These are phyloP conservation scores for Junonia oenone DNA, from an alignment of 2,888 invertebrate species.

Conservation along the genomic window DNA sequence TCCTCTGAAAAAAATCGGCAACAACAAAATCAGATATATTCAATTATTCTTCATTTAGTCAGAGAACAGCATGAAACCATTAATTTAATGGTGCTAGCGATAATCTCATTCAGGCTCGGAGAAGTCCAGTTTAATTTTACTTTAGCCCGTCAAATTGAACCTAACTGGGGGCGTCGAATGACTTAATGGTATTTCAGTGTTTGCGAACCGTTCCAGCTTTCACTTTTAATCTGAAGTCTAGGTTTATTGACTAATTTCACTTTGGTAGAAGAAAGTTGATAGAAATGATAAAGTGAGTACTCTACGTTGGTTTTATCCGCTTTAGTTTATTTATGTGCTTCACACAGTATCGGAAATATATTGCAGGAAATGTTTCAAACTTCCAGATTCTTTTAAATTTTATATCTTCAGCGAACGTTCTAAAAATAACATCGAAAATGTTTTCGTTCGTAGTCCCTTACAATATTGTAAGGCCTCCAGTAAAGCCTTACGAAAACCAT, in stretches of 20 bases:
- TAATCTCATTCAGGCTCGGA: constrained; percentile 25
- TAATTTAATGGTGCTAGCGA: constrained; percentile 23
- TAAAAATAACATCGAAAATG: not conserved
- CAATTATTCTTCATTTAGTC: constrained; percentile 6
- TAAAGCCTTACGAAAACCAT: not conserved
- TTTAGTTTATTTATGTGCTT: not conserved
- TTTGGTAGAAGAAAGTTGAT: constrained; percentile 7
- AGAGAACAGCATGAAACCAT: constrained; percentile 10
- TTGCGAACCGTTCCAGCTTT: constrained; percentile 59
- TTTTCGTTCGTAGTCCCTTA: not conserved
- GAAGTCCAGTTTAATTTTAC: constrained; percentile 31
- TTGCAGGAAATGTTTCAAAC: not conserved
- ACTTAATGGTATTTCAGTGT: constrained; percentile 71
- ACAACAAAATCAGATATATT: not conserved
- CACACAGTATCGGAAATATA: not conserved
- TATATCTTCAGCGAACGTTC: not conserved
- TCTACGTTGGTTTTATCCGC: not conserved
- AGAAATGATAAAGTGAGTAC: not conserved
- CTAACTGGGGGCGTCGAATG: constrained; percentile 50
- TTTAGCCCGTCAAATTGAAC: constrained; percentile 56
- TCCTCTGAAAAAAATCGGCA: not conserved
- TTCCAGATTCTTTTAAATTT: not conserved
- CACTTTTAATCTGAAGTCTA: constrained; percentile 52
- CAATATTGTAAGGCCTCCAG: not conserved
- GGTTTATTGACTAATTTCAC: constrained; percentile 27